phyloP scores from a whole-genome alignment of 2,797 vertebrate species.

The Hapalemur alaotrensis region DNA sequence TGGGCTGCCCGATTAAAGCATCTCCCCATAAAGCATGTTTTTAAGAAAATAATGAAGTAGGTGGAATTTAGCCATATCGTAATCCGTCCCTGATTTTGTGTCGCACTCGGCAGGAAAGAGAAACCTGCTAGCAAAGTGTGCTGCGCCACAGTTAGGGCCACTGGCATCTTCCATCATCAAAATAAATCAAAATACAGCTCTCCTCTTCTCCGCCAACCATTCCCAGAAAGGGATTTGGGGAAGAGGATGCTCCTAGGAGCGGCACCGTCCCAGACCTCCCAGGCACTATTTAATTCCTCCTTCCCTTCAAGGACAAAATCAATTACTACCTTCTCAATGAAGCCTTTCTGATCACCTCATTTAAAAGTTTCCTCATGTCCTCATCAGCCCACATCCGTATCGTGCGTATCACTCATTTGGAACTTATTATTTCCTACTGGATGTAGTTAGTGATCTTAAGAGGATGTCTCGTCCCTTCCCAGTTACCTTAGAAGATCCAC shows the following conservation, averaged over 20 bases:
- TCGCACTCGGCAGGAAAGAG: not conserved
- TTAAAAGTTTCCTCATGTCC: constrained; percentile 31
- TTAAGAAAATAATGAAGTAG: constrained; percentile 40
- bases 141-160: not conserved
- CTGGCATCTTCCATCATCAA: constrained; percentile 43
- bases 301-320: constrained; percentile 49
- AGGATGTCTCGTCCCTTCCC: not conserved
- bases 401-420: accelerated
- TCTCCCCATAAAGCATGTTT: constrained; percentile 29
- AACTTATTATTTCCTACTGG: constrained; percentile 41
- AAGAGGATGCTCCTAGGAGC: not conserved
- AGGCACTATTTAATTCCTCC: constrained; percentile 37
- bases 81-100: constrained; percentile 9
- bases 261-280: not conserved
- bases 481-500: not conserved
- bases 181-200: not conserved
- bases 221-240: constrained; percentile 43
- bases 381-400: not conserved
- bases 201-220: constrained; percentile 17
- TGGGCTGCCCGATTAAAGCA: constrained; percentile 32
- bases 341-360: constrained; percentile 57
- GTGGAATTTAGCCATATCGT: constrained; percentile 46
- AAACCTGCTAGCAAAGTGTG: not conserved
- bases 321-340: constrained; percentile 24
- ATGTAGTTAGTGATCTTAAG: constrained; percentile 32